These are phyloP conservation scores for Delia radicum DNA, from an alignment of 1,140 invertebrate species.

Conservation along the genomic window DNA sequence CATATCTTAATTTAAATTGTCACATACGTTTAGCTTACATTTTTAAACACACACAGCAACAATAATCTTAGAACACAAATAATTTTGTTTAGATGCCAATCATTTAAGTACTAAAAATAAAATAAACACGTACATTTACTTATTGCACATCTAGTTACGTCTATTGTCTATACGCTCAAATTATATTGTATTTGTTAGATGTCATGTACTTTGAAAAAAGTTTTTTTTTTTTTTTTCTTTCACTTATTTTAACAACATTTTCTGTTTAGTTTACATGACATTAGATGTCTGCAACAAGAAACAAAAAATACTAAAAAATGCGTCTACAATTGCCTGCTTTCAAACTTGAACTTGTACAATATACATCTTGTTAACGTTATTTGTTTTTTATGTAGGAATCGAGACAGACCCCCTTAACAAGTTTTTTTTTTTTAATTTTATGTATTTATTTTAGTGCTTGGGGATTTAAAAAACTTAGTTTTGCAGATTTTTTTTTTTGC, in stretches of 20 bases:
- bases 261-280: neutral
- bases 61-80: neutral
- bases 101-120: neutral
- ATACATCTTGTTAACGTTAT: neutral
- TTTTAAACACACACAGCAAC: neutral
- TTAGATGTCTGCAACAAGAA: neutral
- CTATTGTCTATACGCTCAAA: neutral
- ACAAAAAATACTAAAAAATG: neutral
- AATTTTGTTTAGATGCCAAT: neutral
- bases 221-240: neutral
- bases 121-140: neutral
- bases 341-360: constrained; percentile 1
- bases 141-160: neutral
- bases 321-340: neutral
- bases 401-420: neutral
- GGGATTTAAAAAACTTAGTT: neutral
- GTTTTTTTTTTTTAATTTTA: neutral
- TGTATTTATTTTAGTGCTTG: neutral
- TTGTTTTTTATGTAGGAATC: too few species aligned
- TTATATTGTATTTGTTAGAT: neutral
- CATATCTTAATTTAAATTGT: neutral
- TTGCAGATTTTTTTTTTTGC: neutral
- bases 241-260: neutral
- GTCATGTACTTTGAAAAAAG: neutral
- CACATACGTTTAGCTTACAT: neutral